Conservation (phyloP, 2,797 vertebrate species). For the Liparis tanakae region DNA sequence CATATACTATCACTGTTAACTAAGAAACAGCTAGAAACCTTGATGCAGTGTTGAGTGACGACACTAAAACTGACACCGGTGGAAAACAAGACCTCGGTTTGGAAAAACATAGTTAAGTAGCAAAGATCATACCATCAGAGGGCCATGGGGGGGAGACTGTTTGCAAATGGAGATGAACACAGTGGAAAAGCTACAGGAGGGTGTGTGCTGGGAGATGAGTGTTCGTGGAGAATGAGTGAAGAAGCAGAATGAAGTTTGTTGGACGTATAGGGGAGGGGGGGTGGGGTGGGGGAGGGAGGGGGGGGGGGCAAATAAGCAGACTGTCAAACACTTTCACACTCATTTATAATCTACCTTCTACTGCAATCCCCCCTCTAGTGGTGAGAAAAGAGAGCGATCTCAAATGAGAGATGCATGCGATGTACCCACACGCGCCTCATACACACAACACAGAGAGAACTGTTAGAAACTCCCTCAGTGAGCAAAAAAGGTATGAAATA, state of each 20-base stretch:
- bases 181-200: constrained; percentile 42
- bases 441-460: constrained; percentile 24
- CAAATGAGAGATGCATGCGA: constrained; percentile 54
- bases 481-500: constrained; percentile 13
- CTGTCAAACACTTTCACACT: constrained; percentile 58
- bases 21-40: constrained; percentile 47
- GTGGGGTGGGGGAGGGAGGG: neutral
- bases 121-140: constrained; percentile 57
- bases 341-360: constrained; percentile 60
- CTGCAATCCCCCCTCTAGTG: constrained; percentile 37
- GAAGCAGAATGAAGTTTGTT: constrained; percentile 46
- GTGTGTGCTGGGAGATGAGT: constrained; percentile 36
- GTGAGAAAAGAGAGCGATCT: constrained; percentile 52
- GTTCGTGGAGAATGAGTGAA: constrained; percentile 42
- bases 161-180: constrained; percentile 62
- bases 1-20: constrained; percentile 35
- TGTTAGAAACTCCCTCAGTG: constrained; percentile 1
- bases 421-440: constrained; percentile 28
- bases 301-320: constrained; percentile 41
- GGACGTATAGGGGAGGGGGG: neutral
- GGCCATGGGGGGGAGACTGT: constrained; percentile 53
- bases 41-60: constrained; percentile 56
- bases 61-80: constrained; percentile 53
- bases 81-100: constrained; percentile 55
- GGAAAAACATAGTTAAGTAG: constrained; percentile 41